phyloP scores from a whole-genome alignment of 2,797 vertebrate species.

The Epinephelus coioides region DNA sequence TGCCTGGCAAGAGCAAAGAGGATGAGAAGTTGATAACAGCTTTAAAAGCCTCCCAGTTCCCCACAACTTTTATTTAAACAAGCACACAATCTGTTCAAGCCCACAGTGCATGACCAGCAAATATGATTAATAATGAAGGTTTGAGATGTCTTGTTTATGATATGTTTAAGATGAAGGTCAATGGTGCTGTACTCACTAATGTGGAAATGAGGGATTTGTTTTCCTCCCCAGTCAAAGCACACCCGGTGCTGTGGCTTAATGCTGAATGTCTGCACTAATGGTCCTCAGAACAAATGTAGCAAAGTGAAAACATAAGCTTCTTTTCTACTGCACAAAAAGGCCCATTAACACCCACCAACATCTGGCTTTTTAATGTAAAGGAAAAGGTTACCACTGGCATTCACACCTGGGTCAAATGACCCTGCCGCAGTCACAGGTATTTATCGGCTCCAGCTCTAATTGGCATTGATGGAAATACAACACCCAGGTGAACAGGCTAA shows the following conservation, averaged over 20 bases:
- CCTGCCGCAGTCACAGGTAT: no score
- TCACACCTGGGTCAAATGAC: no score
- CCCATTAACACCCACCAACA: no score
- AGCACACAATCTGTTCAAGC: not conserved
- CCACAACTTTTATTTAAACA: constrained; percentile 23
- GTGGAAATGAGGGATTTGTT: constrained; percentile 8
- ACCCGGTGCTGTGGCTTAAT: not conserved
- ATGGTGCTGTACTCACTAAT: not conserved
- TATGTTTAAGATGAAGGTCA: constrained; percentile 12
- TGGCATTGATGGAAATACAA: no score
- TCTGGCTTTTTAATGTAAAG: no score
- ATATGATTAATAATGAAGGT: not conserved
- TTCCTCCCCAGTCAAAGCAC: not conserved
- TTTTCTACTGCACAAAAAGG: not conserved
- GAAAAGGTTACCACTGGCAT: no score
- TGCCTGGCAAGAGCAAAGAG: constrained; percentile 23
- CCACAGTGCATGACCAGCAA: not conserved
- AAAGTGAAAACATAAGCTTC: not conserved
- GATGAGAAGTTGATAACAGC: constrained; percentile 37
- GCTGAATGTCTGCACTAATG: not conserved
- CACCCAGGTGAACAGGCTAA: no score
- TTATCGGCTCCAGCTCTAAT: no score
- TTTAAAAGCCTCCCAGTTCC: constrained; percentile 24
- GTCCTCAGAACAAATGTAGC: not conserved
- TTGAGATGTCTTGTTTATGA: not conserved